A percentile compares a stretch with the other conserved stretches of the same genome.
phyloP scores from a whole-genome alignment of 2,888 invertebrate genomes.

The Gasteruption jaculator region DNA sequence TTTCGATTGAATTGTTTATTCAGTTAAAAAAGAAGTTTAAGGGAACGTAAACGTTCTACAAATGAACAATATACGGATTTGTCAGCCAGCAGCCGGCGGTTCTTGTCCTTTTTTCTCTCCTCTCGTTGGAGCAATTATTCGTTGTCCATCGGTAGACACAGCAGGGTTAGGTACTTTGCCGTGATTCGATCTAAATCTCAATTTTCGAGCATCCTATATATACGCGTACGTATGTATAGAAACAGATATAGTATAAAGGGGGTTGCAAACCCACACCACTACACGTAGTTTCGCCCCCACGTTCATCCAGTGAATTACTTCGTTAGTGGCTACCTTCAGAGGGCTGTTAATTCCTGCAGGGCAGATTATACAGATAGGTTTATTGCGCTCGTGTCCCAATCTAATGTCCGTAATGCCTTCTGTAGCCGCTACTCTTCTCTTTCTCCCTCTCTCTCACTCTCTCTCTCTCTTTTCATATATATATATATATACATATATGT shows the following conservation, averaged over 20 bases:
- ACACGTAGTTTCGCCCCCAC: too few species aligned
- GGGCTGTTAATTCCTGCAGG: constrained; percentile 53
- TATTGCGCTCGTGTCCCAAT: constrained; percentile 52
- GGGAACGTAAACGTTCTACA: too few species aligned
- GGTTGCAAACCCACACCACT: too few species aligned
- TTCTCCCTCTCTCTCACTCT: constrained; percentile 9
- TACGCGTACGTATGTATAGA: constrained; percentile 17
- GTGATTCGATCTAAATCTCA: constrained; percentile 47
- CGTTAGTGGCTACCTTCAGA: constrained; percentile 53
- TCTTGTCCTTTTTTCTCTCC: constrained; percentile 9
- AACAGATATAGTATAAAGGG: too few species aligned
- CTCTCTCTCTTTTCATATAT: constrained; percentile 2
- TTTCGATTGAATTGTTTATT: too few species aligned
- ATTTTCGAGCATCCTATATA: constrained; percentile 39
- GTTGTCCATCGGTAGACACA: constrained; percentile 24
- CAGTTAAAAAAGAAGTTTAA: too few species aligned
- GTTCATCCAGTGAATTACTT: constrained; percentile 53
- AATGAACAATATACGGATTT: too few species aligned
- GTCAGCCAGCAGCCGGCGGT: too few species aligned
- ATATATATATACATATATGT: neutral
- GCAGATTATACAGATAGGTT: constrained; percentile 53
- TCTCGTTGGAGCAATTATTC: constrained; percentile 27
- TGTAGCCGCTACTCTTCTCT: constrained; percentile 35
- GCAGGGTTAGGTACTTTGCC: constrained; percentile 30
- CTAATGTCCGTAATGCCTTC: constrained; percentile 52